Base-by-base conservation (phyloP, 1,140 invertebrate genomes). In the Dryas iulia region DNA sequence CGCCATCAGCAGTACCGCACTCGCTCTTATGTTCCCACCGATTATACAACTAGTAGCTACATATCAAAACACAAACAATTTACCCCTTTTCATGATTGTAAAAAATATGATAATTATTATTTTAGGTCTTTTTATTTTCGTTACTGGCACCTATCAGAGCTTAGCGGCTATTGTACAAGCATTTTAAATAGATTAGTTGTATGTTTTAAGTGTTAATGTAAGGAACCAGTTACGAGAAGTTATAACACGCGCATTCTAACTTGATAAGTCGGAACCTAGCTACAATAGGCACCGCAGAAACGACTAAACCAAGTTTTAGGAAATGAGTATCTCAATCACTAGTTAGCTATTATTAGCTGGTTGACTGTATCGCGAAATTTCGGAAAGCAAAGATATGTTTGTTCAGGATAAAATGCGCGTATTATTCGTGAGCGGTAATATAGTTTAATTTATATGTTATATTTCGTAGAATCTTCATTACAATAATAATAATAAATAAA, bases 1-100 rank as follows among this genome's bases (percentile, higher is more conserved):
- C 1, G 97, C 98, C 0, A 93, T 98, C 4, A 96, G 96, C 81
- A 97, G 96, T 71, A 97, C 97, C 25, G 95, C 96, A 0, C 91
- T 98, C 54, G 97, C 97, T 0, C 93, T 99, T 0, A 93, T 99
- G 10, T 96, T 98, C 76, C 98, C 98, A 1, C 96, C 98, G 1
- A 87, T 98, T 12, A 95, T 98, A 57, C 97, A 99, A 77, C 93
- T 98, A 62, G 92, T 94, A 0, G 89, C 87, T 56, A 93, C 92
- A 73, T 92, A 93, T 28, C 91, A 93, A 66, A 83, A 89, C 8
- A 83, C 84, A 2, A 84, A 90, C 0, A 56, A 25, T 1, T 73
- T 93, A 3, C 86, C 92, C 3, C 60, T 72, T 0, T 80, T 83
- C 39, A 87, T 92, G 4, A 76, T 93, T 3, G 24, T 92, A 12